Base-by-base conservation (phyloP, 2,113 vertebrate species). In the Rhabdomys dilectus region DNA sequence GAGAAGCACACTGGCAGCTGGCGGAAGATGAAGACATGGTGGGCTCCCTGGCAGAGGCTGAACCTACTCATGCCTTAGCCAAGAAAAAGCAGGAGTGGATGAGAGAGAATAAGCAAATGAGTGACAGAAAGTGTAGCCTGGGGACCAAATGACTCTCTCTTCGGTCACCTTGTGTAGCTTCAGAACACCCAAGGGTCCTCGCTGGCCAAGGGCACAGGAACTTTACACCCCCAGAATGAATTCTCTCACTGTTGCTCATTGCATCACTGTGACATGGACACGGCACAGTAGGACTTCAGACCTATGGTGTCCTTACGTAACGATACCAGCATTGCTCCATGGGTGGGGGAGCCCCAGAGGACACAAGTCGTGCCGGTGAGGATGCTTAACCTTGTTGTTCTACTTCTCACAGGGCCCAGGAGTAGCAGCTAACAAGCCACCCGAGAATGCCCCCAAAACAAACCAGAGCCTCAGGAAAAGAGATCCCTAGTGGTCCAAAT, bases 321-420 rank as follows among this genome's bases (percentile, higher is more conserved):
- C 22, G n/a, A 42, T n/a, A 48, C 12, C 2, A 21, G 22, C 48
- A 11, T 62, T 89, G 45, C 24, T 93, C 15, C 19, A 0, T 4
- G 73, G 0, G 1, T 36, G 16, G 60, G 22, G 76, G 75, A 70
- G 11, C 24, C 84, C 45, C 62, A 26, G 0, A 85, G 78, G 76
- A 36, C 64, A 64, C 75, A 17, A 85, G 45, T 48, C 72, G 60
- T 39, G 64, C 85, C 85, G 13, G 51, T 12, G 82, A 92, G 51
- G 81, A 82, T 5, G 26, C 68, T 92, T 91, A 68, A 60, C 87
- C 53, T 84, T 90, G 62, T 97, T 94, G 56, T 96, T 94, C 77
- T 84, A n/a, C n/a, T 58, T 73, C 58, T 78, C 66, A 94, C 56
- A 84, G 91, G 95, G 31, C 77, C 68, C 89, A 94, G 62, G 9